Conservation (phyloP, 2,888 invertebrate genomes). For the Caenorhabditis macrosperma region DNA sequence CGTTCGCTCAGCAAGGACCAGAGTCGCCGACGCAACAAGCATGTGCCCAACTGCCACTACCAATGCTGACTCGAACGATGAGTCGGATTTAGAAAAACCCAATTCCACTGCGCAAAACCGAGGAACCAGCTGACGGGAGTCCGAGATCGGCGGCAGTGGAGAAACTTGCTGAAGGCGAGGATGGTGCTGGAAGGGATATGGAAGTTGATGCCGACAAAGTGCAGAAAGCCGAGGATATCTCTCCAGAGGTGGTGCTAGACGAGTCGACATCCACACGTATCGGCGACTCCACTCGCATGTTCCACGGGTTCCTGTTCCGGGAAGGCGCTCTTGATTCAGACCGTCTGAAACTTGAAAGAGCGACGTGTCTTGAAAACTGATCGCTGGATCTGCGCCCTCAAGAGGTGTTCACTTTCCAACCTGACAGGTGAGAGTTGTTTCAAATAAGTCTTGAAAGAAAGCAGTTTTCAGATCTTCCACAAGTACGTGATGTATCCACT, state of each 20-base stretch:
- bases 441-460: background rate
- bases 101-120: background rate
- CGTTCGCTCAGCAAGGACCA: background rate
- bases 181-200: too few species aligned
- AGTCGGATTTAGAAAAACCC: background rate
- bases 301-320: conserved; percentile 28
- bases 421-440: too few species aligned
- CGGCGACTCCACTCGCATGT: background rate
- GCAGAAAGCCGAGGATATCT: background rate
- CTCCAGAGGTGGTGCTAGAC: background rate
- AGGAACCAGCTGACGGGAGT: too few species aligned
- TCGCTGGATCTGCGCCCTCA: background rate
- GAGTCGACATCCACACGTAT: background rate
- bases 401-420: background rate
- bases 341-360: conserved; percentile 1
- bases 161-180: too few species aligned
- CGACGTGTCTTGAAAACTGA: background rate
- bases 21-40: background rate
- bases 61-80: background rate
- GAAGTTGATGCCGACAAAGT: too few species aligned
- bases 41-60: background rate
- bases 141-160: too few species aligned
- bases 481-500: background rate
- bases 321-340: background rate
- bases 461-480: background rate